Conservation (phyloP, 2,797 vertebrate genomes). For the Lepilemur ruficaudatus region DNA sequence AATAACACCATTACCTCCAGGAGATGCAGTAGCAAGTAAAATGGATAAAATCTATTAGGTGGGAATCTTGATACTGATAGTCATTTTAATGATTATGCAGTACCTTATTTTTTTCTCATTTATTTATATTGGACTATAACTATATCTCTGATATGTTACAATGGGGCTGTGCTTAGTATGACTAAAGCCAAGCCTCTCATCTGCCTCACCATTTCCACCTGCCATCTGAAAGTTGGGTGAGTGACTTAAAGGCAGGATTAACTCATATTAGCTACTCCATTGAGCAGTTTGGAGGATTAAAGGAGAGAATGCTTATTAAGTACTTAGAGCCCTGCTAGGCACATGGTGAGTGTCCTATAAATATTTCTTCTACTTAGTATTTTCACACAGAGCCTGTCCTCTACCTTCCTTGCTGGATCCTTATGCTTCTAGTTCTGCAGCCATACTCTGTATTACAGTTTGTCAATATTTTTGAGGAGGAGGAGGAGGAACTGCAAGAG, state of each 20-base stretch:
- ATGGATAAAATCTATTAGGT: background rate
- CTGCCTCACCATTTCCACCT: background rate
- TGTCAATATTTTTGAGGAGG: background rate
- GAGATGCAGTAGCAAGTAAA: background rate
- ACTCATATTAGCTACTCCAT: too few relatives aligned
- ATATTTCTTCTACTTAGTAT: background rate
- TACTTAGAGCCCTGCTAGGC: background rate
- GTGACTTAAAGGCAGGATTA: background rate
- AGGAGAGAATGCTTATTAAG: background rate
- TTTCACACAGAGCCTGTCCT: background rate
- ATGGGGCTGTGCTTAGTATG: background rate
- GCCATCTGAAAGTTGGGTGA: background rate
- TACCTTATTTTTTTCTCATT: background rate
- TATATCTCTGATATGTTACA: background rate
- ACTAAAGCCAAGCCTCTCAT: background rate
- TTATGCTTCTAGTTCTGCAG: background rate
- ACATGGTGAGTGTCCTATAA: background rate
- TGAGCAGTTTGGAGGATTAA: background rate
- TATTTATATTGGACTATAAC: background rate
- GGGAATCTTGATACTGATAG: background rate
- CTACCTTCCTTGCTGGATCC: background rate
- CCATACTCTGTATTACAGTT: background rate
- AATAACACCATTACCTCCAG: background rate
- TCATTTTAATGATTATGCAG: background rate
- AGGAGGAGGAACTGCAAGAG: background rate